phyloP scores from a whole-genome alignment of 2,888 invertebrate genomes.

The Volucella bombylans region DNA sequence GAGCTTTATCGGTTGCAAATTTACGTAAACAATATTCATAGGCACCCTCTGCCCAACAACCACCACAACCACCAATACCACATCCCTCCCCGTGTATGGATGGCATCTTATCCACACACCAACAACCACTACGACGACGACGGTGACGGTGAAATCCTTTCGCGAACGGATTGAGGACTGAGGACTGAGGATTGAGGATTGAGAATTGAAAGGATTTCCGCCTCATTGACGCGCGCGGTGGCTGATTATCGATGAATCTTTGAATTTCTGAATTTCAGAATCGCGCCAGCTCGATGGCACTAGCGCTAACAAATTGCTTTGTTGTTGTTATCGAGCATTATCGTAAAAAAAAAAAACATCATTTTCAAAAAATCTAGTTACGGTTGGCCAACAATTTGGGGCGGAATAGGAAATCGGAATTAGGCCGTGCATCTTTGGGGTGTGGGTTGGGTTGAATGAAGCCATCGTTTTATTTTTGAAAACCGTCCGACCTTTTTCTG shows the following conservation, averaged over 20 bases:
- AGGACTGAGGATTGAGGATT: neutral
- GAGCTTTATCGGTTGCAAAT: slow-evolving; percentile 74
- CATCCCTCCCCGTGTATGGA: neutral
- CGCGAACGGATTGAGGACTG: slow-evolving; percentile 55
- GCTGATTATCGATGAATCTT: slow-evolving; percentile 29
- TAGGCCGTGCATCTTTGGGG: slow-evolving; percentile 54
- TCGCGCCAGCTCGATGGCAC: too few relatives aligned
- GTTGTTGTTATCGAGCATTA: slow-evolving; percentile 58
- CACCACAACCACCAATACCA: neutral
- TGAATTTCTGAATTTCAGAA: neutral
- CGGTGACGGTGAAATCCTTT: slow-evolving; percentile 35
- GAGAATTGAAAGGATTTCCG: slow-evolving; percentile 67
- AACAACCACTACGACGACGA: too few relatives aligned
- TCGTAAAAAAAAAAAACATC: slow-evolving; percentile 67
- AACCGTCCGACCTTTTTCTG: slow-evolving; percentile 27
- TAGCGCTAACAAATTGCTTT: slow-evolving; percentile 28
- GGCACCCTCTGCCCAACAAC: slow-evolving; percentile 7
- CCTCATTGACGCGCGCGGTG: slow-evolving; percentile 65
- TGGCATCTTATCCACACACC: slow-evolving; percentile 11
- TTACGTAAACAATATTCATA: slow-evolving; percentile 74
- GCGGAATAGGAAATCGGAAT: slow-evolving; percentile 45
- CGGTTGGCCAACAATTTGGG: slow-evolving; percentile 35
- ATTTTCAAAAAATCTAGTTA: slow-evolving; percentile 36
- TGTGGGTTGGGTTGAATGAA: neutral
- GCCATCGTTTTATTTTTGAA: slow-evolving; percentile 28